phyloP scores from a whole-genome alignment of 2,113 vertebrate species.

The Cacatua alba region DNA sequence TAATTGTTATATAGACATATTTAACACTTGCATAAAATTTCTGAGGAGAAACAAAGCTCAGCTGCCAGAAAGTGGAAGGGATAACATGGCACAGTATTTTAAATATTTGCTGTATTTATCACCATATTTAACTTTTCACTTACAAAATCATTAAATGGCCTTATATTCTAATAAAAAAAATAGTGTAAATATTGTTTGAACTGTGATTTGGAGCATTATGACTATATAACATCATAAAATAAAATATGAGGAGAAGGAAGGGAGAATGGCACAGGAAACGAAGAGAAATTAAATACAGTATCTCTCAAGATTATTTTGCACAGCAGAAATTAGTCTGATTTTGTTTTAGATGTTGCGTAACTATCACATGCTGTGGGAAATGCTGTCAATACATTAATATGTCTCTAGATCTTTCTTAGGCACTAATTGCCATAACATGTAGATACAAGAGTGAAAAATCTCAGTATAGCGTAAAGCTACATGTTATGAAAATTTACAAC shows the following conservation, averaged over 20 bases:
- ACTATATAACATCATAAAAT: background rate
- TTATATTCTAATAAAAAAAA: background rate
- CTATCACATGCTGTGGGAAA: background rate
- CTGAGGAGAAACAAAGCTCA: background rate
- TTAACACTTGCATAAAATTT: background rate
- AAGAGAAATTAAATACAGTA: background rate
- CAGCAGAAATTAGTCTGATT: background rate
- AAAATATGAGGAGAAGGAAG: background rate
- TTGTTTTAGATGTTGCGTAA: background rate
- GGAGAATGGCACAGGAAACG: background rate
- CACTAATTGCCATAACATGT: fast-evolving
- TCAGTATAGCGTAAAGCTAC: background rate
- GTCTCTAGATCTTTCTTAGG: background rate
- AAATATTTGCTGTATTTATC: background rate
- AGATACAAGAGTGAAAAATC: background rate
- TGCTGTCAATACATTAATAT: background rate
- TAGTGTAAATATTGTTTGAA: background rate
- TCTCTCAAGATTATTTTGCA: background rate
- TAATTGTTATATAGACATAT: background rate
- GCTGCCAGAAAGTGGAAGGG: background rate
- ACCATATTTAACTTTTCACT: background rate
- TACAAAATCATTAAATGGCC: background rate
- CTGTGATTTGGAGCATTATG: background rate
- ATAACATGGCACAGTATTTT: background rate
- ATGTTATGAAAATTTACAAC: background rate